Conservation (phyloP, 2,113 vertebrate species). For the Galemys pyrenaicus region DNA sequence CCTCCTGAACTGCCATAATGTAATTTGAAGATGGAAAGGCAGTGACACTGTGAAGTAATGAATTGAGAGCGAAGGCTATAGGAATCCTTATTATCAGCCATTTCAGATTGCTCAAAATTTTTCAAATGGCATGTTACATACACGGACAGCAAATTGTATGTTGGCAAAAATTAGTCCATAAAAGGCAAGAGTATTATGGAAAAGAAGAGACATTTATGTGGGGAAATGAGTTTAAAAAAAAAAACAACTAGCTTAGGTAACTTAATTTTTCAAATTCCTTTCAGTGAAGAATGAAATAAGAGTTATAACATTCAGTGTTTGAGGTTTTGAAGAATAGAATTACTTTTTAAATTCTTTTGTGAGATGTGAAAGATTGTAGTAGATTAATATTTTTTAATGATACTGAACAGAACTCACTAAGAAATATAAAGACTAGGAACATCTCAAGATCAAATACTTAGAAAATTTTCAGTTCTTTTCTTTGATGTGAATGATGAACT, state of each 20-base stretch:
- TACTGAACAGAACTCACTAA: constrained; percentile 39
- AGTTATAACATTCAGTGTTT: constrained; percentile 55
- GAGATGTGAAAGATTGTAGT: constrained; percentile 53
- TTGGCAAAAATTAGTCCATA: constrained; percentile 19
- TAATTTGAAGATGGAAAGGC: constrained; percentile 19
- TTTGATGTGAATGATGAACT: constrained; percentile 4
- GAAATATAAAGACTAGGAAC: constrained; percentile 43
- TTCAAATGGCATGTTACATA: not conserved
- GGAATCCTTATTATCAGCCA: not conserved
- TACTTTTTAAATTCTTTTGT: constrained; percentile 69
- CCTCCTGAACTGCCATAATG: not conserved
- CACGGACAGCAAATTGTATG: constrained; percentile 2
- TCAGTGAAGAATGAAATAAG: constrained; percentile 56
- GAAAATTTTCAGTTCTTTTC: constrained; percentile 23
- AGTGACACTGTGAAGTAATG: not conserved
- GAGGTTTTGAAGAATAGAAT: constrained; percentile 60
- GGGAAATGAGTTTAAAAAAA: constrained; percentile 51
- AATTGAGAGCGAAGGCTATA: not conserved
- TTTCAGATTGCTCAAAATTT: constrained; percentile 11
- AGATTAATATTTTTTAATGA: constrained; percentile 68
- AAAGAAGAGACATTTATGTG: constrained; percentile 38
- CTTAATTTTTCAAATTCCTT: constrained; percentile 67
- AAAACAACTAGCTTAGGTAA: constrained; percentile 32
- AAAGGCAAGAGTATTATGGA: constrained; percentile 28
- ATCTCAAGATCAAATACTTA: constrained; percentile 4